phyloP scores from a whole-genome alignment of 2,113 vertebrate genomes.

The Hydrochoerus hydrochaeris region DNA sequence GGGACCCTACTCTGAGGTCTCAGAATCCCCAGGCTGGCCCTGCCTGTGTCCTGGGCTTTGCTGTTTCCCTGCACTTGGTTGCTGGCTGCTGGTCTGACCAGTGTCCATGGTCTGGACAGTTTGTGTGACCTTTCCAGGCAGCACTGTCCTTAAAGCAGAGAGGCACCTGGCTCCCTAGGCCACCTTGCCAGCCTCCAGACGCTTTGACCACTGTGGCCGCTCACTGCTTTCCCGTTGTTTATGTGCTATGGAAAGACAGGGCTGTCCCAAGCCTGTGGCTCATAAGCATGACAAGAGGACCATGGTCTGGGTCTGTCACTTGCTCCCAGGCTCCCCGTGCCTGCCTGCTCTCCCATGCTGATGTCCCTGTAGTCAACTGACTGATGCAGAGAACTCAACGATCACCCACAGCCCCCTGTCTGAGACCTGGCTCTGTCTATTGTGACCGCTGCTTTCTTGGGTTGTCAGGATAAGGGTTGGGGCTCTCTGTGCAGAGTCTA shows the following conservation, averaged over 20 bases:
- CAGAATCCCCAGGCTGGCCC: too few relatives aligned
- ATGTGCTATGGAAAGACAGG: fast-evolving
- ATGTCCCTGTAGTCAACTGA: too few relatives aligned
- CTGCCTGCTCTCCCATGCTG: fast-evolving
- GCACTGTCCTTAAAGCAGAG: too few relatives aligned
- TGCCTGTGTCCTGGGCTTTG: fast-evolving
- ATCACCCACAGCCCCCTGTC: fast-evolving
- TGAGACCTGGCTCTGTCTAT: not conserved
- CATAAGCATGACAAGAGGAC: fast-evolving
- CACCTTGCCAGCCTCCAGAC: fast-evolving
- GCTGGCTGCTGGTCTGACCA: not conserved
- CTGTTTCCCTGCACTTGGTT: fast-evolving
- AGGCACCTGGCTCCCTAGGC: fast-evolving
- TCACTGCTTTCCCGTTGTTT: fast-evolving
- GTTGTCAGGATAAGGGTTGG: fast-evolving
- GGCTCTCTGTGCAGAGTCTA: fast-evolving
- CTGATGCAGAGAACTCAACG: not conserved
- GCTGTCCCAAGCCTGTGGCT: fast-evolving
- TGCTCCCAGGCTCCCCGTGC: fast-evolving
- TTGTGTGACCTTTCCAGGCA: fast-evolving
- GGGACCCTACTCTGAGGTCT: fast-evolving
- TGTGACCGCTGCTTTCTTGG: fast-evolving
- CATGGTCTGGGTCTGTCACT: too few relatives aligned
- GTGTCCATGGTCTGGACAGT: fast-evolving
- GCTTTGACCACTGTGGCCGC: too few relatives aligned